Percentiles rank a stretch among this genome's conserved stretches.
Conservation (phyloP, 37 sponge, comb jelly and placozoan species). For the Lycopodina hypogea region DNA sequence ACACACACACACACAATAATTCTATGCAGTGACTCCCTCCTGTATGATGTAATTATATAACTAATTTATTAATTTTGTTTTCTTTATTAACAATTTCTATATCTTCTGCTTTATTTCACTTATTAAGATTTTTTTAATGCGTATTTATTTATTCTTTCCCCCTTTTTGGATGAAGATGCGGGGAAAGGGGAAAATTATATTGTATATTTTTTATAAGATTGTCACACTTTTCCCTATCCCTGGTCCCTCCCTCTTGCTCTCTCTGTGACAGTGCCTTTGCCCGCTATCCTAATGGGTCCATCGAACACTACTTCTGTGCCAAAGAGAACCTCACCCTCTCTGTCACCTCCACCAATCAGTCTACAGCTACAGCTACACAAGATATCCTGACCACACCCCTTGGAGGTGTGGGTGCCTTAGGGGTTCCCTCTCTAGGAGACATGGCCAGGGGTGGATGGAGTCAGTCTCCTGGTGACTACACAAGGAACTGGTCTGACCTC, state of each 20-base stretch:
- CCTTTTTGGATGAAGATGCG: too few species aligned
- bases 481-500: background rate
- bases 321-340: slow-evolving; percentile 25
- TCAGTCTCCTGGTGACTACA: background rate
- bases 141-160: too few species aligned
- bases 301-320: slow-evolving; percentile 73
- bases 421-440: too few species aligned
- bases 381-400: background rate
- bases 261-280: slow-evolving; percentile 79
- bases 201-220: too few species aligned
- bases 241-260: background rate
- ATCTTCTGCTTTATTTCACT: too few species aligned
- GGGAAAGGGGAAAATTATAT: too few species aligned
- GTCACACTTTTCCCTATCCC: background rate
- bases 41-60: too few species aligned
- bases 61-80: too few species aligned
- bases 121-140: too few species aligned
- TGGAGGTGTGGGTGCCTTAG: background rate
- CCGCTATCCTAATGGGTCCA: slow-evolving; percentile 55
- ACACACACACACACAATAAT: too few species aligned
- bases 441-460: background rate
- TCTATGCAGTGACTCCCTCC: too few species aligned
- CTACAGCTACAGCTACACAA: background rate
- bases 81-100: too few species aligned
- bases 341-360: background rate